A percentile compares a stretch with the other conserved stretches of the same genome.
These are phyloP conservation scores for Diachasma alloeum DNA, from an alignment of 1,140 invertebrate genomes.

Conservation along the genomic window DNA sequence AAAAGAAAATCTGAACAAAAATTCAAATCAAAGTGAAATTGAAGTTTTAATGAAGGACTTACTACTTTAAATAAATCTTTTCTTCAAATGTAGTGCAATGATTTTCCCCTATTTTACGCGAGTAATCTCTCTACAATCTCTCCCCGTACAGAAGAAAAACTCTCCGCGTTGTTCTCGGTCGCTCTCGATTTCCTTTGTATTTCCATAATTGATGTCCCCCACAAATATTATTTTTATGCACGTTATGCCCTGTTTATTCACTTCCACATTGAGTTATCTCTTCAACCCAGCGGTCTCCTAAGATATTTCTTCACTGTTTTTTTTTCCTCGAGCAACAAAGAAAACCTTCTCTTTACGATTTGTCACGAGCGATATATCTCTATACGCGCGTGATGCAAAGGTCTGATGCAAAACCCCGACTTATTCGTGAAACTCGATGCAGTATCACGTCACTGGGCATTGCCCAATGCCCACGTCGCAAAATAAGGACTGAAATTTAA, in stretches of 20 bases:
- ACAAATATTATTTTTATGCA: not conserved
- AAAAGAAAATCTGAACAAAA: too few species aligned
- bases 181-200: not conserved
- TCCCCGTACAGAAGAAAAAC: too few species aligned
- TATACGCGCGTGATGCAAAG: not conserved
- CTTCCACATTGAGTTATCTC: not conserved
- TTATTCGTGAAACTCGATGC: not conserved
- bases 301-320: not conserved
- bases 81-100: too few species aligned
- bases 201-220: not conserved
- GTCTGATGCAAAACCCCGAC: not conserved
- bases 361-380: conserved; percentile 3
- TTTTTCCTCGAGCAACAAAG: not conserved
- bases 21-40: too few species aligned
- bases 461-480: not conserved
- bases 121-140: too few species aligned
- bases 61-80: too few species aligned
- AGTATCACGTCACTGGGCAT: not conserved
- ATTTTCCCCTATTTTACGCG: too few species aligned
- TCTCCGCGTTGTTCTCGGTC: too few species aligned
- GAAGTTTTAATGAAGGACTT: too few species aligned
- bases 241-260: not conserved
- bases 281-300: not conserved
- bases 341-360: not conserved
- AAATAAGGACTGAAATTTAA: not conserved